phyloP scores from a whole-genome alignment of 2,113 vertebrate species.

The Ailuropoda melanoleuca region DNA sequence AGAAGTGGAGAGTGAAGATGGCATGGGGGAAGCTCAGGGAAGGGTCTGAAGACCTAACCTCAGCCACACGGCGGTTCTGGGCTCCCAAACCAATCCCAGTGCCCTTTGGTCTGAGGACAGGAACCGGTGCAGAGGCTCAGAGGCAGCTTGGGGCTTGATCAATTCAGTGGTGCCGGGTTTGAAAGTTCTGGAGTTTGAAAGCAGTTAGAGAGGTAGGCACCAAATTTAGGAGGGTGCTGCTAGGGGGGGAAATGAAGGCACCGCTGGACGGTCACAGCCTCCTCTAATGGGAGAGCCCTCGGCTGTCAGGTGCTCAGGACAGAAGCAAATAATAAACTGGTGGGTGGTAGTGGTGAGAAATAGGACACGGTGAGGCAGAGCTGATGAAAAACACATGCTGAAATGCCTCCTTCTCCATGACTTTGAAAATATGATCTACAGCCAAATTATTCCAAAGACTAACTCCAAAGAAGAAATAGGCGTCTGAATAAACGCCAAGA shows the following conservation, averaged over 20 bases:
- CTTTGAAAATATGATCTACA: not conserved
- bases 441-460: not conserved
- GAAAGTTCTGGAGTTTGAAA: not conserved
- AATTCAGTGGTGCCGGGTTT: too few relatives aligned
- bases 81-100: not conserved
- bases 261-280: not conserved
- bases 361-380: not conserved
- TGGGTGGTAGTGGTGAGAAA: not conserved
- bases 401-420: not conserved
- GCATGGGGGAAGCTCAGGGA: not conserved
- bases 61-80: not conserved
- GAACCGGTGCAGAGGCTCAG: not conserved
- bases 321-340: not conserved
- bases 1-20: not conserved
- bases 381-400: not conserved
- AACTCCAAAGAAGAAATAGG: not conserved
- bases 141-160: not conserved
- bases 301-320: not conserved
- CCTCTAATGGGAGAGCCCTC: rapidly evolving
- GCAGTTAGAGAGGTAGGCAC: not conserved
- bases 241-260: not conserved
- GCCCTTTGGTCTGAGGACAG: not conserved
- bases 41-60: not conserved
- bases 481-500: constrained; percentile 25
- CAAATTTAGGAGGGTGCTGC: not conserved